phyloP scores from a whole-genome alignment of 2,797 vertebrate genomes.

The Alca torda region DNA sequence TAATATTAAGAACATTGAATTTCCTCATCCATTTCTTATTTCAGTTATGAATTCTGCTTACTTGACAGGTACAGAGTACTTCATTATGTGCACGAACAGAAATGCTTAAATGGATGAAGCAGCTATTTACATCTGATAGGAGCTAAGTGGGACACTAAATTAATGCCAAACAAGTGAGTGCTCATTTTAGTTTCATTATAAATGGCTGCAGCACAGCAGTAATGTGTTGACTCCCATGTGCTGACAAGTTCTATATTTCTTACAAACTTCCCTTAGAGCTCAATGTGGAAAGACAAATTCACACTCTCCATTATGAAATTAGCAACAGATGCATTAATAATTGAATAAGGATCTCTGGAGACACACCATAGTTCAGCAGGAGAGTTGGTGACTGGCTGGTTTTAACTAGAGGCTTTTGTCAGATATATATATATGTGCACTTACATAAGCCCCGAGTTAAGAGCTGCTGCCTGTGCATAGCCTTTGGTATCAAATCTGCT shows the following conservation, averaged over 20 bases:
- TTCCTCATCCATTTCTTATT: conserved; percentile 68
- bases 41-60: conserved; percentile 69
- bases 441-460: background rate
- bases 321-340: conserved; percentile 62
- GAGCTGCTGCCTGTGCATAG: background rate
- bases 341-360: conserved; percentile 49
- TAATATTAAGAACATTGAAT: conserved; percentile 50
- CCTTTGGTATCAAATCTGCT: background rate
- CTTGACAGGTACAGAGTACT: conserved; percentile 66
- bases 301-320: conserved; percentile 63
- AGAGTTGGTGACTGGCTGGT: conserved; percentile 9
- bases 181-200: conserved; percentile 63
- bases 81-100: conserved; percentile 54
- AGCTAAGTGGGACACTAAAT: conserved; percentile 70
- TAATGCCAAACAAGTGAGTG: conserved; percentile 72
- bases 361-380: background rate
- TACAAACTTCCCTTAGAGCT: conserved; percentile 52
- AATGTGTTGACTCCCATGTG: conserved; percentile 56
- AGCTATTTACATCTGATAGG: conserved; percentile 65
- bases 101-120: conserved; percentile 66
- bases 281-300: conserved; percentile 48
- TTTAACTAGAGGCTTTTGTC: background rate
- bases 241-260: conserved; percentile 60
- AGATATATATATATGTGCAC: background rate
- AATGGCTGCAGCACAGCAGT: conserved; percentile 45